Base-by-base conservation (phyloP, 53 echinoderm and acorn worm species). In the Paracentrotus lividus region DNA sequence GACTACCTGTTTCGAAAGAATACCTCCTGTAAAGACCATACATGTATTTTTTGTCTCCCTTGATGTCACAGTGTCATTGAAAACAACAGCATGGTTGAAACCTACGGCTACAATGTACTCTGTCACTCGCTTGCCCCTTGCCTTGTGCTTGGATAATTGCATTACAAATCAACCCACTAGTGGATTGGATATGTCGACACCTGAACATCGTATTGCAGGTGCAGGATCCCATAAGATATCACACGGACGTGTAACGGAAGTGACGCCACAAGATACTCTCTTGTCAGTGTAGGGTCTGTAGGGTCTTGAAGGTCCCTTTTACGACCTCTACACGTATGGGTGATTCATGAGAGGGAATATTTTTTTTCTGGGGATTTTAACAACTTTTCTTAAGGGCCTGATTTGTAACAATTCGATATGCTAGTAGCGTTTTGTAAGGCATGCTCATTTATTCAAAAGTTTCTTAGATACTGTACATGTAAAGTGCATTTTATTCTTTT, bases 131-230 rank as follows among this genome's bases (percentile, higher is more conserved):
- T 32, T 72, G 21, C 10, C 20, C 47, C 24, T 26, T 81, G 7
- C 47, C 49, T 26, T 47, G 47, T 49, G 32, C 45, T 27, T 81
- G 47, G 8, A 7, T 81, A 81, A 81, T 81, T 14, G 14, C 47
- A 81, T 81, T 81, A 81, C 81, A 45, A 47, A 45, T 45, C 81
- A 81, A 47, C 81, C 81, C 27, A 47, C 13, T 2, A 20, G 45
- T 45, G 13, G 33, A 81, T 20, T 24, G 26, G n/a, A 47, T 81
- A 0, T 45, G 81, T 81, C 27, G 26, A 81, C 81, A 81, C 81
- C 44, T 81, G 47, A 47, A 81, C 44, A 47, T 26, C 45, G 5
- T 13, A 47, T 20, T 81, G 27, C 81, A 81, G 81, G 81, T 81
- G 81, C 47, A 47, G 44, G 27, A 47, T 10, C 81, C 47, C 47